Base-by-base conservation (phyloP, 2,797 vertebrate genomes). In the Tachyglossus aculeatus region DNA sequence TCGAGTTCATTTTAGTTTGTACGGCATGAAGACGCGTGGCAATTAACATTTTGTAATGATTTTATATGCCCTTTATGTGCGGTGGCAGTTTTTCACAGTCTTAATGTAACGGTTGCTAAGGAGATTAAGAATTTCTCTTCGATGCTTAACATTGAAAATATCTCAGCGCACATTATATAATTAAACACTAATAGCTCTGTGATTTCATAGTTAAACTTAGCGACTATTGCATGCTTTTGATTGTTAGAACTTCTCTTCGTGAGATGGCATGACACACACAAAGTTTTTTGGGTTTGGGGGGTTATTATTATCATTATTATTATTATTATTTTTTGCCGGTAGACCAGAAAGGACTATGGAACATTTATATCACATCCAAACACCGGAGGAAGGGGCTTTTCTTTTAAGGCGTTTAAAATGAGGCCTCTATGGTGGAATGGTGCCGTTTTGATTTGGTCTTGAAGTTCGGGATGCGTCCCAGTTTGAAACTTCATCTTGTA, bases 201-300 rank as follows among this genome's bases (percentile, higher is more conserved):
- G 44, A 71, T 41, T 66, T 73, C 78, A 68, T 54, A 75, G 70
- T 62, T 78, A 19, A 37, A 39, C 37, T 37, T 75, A 80, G 63
- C 66, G 57, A 69, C 71, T 29, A 14, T 64, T 85, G 85, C 80
- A 87, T 87, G 85, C 57, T 85, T 80, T 71, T 81, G 59, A 59
- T 79, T 74, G 76, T 66, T 85, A 76, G 76, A 76, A 81, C 62
- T 41, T 67, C 55, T 1, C 62, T 41, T 67, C 55, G 0, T 47
- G 66, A 74, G 25, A 31, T 45, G 27, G 78, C 78, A 81, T 75
- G 78, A 68, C 56, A 60, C 53, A 71, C 58, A 33, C 73, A 50
- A 64, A 78, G 77, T 71, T n/a, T n/a, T n/a, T n/a, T n/a, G n/a
- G n/a, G n/a, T n/a, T n/a, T n/a, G n/a, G n/a, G n/a, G n/a, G n/a